Percentiles rank a stretch among this genome's conserved stretches.
These are phyloP conservation scores for Drosophila falleni DNA, from an alignment of 2,888 invertebrate genomes.

Conservation along the genomic window DNA sequence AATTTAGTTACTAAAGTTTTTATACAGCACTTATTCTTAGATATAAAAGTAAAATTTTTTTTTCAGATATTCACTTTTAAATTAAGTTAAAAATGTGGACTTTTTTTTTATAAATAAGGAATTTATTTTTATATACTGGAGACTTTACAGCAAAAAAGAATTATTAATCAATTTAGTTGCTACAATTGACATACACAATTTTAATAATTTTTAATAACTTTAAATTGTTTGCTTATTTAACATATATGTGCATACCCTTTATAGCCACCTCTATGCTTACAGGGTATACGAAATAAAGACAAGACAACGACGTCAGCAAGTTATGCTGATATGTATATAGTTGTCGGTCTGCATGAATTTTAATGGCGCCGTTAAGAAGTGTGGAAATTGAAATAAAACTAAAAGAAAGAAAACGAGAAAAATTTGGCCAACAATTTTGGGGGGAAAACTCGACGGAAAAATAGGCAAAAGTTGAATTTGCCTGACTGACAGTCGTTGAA, in stretches of 20 bases:
- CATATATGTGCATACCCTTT: neutral
- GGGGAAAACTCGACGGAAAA: slow-evolving; percentile 28
- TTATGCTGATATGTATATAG: slow-evolving; percentile 27
- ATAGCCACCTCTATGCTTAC: neutral
- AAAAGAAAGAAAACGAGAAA: slow-evolving; percentile 7
- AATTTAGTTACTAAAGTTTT: too few species aligned
- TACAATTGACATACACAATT: too few species aligned
- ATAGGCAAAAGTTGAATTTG: slow-evolving; percentile 23
- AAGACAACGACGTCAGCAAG: slow-evolving; percentile 42
- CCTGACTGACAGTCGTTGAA: slow-evolving; percentile 37
- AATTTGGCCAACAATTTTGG: slow-evolving; percentile 11
- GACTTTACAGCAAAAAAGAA: neutral
- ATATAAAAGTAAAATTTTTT: neutral
- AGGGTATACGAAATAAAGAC: slow-evolving; percentile 26
- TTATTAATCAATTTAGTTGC: too few species aligned
- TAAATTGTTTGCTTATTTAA: neutral
- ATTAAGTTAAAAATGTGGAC: neutral
- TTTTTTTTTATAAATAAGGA: neutral
- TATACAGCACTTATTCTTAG: neutral
- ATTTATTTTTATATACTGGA: too few species aligned
- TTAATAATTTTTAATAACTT: neutral
- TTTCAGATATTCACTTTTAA: neutral
- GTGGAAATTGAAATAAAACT: slow-evolving; percentile 37
- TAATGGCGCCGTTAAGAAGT: slow-evolving; percentile 60
- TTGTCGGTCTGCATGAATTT: slow-evolving; percentile 27